A percentile compares a stretch with the other conserved stretches of the same genome.
Evolutionary conservation across 2,888 invertebrate species (phyloP).

Genomic region (Abrostola tripartita): DNA sequence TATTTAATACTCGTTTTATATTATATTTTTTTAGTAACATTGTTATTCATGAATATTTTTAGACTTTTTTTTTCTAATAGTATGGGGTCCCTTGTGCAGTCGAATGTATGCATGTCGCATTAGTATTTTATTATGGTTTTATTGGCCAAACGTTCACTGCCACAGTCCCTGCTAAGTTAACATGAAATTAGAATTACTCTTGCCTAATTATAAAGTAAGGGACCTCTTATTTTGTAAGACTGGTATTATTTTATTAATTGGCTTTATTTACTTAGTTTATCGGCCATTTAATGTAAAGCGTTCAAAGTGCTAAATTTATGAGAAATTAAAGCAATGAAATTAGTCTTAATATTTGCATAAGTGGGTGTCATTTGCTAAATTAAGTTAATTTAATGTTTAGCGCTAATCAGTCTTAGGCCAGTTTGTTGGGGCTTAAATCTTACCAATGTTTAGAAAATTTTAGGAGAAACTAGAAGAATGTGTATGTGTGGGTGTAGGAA

Average conservation of each 20-base stretch:
- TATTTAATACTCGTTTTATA: slow-evolving; percentile 46
- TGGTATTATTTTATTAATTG: slow-evolving; percentile 66
- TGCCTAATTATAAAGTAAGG: slow-evolving; percentile 51
- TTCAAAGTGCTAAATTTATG: slow-evolving; percentile 67
- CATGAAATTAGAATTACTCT: slow-evolving; percentile 49
- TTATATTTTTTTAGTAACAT: slow-evolving; percentile 29
- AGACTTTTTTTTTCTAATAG: slow-evolving; percentile 25
- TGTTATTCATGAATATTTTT: slow-evolving; percentile 42
- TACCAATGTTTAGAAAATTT: slow-evolving; percentile 7
- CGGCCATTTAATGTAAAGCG: slow-evolving; percentile 42
- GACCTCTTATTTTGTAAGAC: slow-evolving; percentile 67
- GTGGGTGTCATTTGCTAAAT: slow-evolving; percentile 58
- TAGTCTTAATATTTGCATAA: slow-evolving; percentile 64
- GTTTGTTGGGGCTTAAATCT: slow-evolving; percentile 24
- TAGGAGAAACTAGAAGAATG: background rate
- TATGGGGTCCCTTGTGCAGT: slow-evolving; percentile 31
- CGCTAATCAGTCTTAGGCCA: slow-evolving; percentile 39
- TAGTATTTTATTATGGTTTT: slow-evolving; percentile 28
- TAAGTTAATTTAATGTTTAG: slow-evolving; percentile 52
- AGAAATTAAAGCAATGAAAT: slow-evolving; percentile 75
- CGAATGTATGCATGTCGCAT: slow-evolving; percentile 12
- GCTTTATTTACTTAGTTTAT: slow-evolving; percentile 67
- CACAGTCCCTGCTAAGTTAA: slow-evolving; percentile 15
- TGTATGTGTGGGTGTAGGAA: background rate
- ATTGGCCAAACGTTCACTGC: slow-evolving; percentile 40